Base-by-base conservation (phyloP, 2,888 invertebrate genomes). In the Criorhina ranunculi region DNA sequence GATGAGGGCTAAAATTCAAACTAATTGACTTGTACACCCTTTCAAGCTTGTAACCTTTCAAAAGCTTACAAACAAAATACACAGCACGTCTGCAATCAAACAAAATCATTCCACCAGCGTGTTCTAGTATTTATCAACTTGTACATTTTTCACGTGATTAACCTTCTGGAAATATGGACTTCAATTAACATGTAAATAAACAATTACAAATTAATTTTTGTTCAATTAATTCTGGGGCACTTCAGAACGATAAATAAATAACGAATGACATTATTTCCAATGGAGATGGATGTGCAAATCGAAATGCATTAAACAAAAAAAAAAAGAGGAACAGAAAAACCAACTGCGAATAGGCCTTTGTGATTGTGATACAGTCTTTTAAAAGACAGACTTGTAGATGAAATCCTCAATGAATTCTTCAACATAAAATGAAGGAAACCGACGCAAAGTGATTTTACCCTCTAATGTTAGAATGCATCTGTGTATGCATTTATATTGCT, bases 121-220 rank as follows among this genome's bases (percentile, higher is more conserved):
- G 12, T 73, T 3, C 24, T 3, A 24, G n/a, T n/a, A 44, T 62
- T 70, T 59, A 11, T 5, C 57, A 66, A 40, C 53, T 57, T 55
- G 57, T 40, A 57, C 40, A 11, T 40, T 8, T 57, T 49, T 35
- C 19, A 62, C 19, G 7, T 24, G 62, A 33, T 9, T 29, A 24
- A 31, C 17, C 11, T 35, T 15, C 6, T 37, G 37, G 15, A 46
- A 37, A 57, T 6, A n/a, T 67, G 37, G 31, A 67, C 49, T 67
- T 29, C 40, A 67, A 76, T 76, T 66, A 66, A 57, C 57, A 59
- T 67, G 31, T 19, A 59, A 57, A 51, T 42, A 31, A 64, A 46
- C 6, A 49, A 37, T 49, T 66, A 12, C 29, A 59, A 70, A 70
- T 70, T 59, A 49, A 59, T 76, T 76, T 51, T 67, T 51, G 24